Percentiles rank a stretch among this genome's conserved stretches.
phyloP scores from a whole-genome alignment of 2,113 vertebrate genomes.

The Chaetura pelagica region DNA sequence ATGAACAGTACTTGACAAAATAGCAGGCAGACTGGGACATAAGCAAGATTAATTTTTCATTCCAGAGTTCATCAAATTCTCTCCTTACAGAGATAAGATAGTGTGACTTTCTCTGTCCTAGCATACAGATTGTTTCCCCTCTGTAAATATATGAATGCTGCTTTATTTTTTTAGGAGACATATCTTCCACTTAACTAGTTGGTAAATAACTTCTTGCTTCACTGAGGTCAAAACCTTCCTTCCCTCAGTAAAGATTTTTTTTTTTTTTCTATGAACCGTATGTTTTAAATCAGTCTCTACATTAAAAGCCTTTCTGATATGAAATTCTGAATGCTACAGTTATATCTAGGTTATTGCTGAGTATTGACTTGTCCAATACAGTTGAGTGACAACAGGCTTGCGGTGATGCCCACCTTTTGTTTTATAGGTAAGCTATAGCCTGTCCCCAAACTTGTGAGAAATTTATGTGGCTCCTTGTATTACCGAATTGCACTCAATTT shows the following conservation, averaged over 20 bases:
- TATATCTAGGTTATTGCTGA: neutral
- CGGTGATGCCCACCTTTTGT: neutral
- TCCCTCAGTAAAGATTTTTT: neutral
- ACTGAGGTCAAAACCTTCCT: neutral
- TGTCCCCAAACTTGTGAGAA: neutral
- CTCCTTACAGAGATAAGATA: rapidly evolving
- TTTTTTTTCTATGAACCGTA: neutral
- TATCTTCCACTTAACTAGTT: neutral
- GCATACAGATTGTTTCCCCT: neutral
- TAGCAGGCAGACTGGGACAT: neutral
- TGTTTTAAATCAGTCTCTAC: neutral
- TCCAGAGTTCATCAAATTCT: neutral
- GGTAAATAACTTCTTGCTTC: neutral
- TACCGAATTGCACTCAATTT: neutral
- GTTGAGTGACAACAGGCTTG: neutral
- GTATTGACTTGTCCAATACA: neutral
- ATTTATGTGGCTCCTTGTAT: neutral
- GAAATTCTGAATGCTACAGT: rapidly evolving
- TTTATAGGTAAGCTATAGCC: neutral
- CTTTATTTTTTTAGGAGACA: neutral
- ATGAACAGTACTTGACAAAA: neutral
- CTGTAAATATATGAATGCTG: neutral
- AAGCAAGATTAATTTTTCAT: neutral
- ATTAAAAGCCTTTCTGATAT: neutral
- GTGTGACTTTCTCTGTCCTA: neutral